These are phyloP conservation scores for Microcebus tavaratra DNA, from an alignment of 2,113 vertebrate genomes.

Conservation along the genomic window DNA sequence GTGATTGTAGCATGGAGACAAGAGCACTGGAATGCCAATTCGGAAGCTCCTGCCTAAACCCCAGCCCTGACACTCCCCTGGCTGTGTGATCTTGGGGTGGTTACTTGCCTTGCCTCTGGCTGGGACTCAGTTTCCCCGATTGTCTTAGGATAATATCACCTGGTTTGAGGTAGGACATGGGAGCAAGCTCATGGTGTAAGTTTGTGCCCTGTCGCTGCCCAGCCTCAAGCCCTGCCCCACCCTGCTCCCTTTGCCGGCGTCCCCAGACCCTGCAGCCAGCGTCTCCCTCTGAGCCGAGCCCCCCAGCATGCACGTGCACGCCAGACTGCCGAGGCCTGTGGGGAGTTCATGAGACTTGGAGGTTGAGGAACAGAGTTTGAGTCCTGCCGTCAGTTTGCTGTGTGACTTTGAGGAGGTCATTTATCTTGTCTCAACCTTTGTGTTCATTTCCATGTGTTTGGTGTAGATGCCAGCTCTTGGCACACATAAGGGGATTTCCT, in stretches of 20 bases:
- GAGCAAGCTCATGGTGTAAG: neutral
- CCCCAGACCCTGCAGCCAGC: neutral
- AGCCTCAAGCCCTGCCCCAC: too few relatives aligned
- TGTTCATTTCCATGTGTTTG: neutral
- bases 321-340: neutral
- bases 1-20: neutral
- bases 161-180: neutral
- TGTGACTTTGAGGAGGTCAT: neutral
- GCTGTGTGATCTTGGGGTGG: neutral
- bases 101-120: neutral
- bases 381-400: neutral
- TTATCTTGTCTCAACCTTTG: neutral
- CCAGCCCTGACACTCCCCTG: neutral
- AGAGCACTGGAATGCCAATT: neutral
- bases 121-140: neutral
- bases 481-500: neutral
- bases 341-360: neutral
- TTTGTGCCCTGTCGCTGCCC: neutral
- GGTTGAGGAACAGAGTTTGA: neutral
- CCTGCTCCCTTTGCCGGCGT: neutral
- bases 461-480: neutral
- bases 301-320: accelerated
- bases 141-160: neutral
- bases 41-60: neutral
- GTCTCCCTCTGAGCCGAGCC: neutral